These are phyloP conservation scores for Sabatieria punctata DNA, from an alignment of 2,888 invertebrate species.

Conservation along the genomic window DNA sequence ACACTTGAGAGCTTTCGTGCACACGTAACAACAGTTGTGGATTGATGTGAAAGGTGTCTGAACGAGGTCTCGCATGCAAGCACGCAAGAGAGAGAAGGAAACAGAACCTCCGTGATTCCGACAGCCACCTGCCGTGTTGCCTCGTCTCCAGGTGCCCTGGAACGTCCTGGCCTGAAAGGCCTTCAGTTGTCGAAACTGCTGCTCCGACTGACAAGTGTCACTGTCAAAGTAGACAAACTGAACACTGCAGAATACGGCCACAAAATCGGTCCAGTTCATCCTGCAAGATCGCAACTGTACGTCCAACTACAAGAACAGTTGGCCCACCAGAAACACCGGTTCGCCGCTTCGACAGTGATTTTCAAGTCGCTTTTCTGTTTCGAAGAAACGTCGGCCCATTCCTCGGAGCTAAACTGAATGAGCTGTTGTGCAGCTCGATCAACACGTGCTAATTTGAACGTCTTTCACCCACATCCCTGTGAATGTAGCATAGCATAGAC, in stretches of 20 bases:
- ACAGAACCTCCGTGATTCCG: slow-evolving; percentile 50
- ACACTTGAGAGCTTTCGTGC: slow-evolving; percentile 60
- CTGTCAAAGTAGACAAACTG: slow-evolving; percentile 70
- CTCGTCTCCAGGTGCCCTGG: slow-evolving; percentile 51
- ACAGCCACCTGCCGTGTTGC: slow-evolving; percentile 74
- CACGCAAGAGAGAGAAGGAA: background rate
- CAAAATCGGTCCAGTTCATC: slow-evolving; percentile 66
- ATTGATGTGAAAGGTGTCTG: slow-evolving; percentile 77
- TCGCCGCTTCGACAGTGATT: no score
- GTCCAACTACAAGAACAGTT: no score
- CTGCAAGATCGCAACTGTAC: slow-evolving; percentile 35
- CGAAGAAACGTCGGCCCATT: no score
- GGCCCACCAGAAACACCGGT: no score
- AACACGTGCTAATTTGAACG: no score
- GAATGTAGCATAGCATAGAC: no score
- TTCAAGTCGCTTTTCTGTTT: no score
- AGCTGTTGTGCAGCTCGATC: no score
- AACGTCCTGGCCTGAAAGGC: slow-evolving; percentile 1
- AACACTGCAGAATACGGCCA: slow-evolving; percentile 58
- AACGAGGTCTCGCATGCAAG: slow-evolving; percentile 17
- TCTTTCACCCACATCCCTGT: no score
- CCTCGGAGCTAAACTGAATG: no score
- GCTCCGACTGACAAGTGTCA: slow-evolving; percentile 48
- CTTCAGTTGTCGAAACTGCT: slow-evolving; percentile 1
- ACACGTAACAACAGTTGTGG: slow-evolving; percentile 66